These are phyloP conservation scores for Schizopygopsis pylzovi DNA, from an alignment of 2,797 vertebrate species.

Conservation along the genomic window DNA sequence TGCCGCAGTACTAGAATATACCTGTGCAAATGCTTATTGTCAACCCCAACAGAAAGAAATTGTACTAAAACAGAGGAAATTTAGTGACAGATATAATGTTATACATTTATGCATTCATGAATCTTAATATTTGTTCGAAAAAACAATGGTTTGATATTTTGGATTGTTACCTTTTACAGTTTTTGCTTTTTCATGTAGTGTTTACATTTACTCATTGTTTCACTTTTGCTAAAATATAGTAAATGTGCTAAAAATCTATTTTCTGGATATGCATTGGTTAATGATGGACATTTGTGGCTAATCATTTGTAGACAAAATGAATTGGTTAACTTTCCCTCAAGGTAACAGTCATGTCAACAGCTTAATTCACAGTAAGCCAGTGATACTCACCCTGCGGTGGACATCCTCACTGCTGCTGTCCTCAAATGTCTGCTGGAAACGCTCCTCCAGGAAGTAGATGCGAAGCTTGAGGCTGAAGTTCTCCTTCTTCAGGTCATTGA, in stretches of 20 bases:
- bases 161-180: not conserved
- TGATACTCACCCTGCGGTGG: slow-evolving; percentile 85
- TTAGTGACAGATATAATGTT: not conserved
- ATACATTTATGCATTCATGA: not conserved
- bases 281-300: not conserved
- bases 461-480: slow-evolving; percentile 99
- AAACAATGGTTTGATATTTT: not conserved
- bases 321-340: not conserved
- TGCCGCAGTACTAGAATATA: not conserved
- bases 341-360: not conserved
- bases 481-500: slow-evolving; percentile 98
- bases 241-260: not conserved
- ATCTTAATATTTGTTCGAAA: not conserved
- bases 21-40: not conserved
- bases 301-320: not conserved
- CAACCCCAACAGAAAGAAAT: not conserved
- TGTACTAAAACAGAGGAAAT: not conserved
- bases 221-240: too few species aligned
- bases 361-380: not conserved
- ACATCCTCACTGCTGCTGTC: slow-evolving; percentile 85
- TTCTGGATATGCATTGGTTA: not conserved
- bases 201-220: too few species aligned
- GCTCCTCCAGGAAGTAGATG: slow-evolving; percentile 98
- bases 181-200: not conserved
- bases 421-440: slow-evolving; percentile 92